phyloP scores from a whole-genome alignment of 2,888 invertebrate genomes.

The Gymnoscelis rufifasciata region DNA sequence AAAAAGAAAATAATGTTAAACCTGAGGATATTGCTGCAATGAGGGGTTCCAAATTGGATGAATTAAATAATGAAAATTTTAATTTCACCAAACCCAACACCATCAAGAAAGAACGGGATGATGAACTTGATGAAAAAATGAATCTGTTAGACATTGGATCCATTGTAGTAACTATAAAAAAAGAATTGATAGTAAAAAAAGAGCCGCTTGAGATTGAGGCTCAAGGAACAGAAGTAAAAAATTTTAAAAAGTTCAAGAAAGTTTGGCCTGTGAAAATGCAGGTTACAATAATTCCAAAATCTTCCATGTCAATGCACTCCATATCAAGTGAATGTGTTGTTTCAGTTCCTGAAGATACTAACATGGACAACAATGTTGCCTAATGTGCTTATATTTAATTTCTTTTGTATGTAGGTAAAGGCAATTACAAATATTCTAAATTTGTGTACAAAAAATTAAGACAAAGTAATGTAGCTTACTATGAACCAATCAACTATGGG shows the following conservation, averaged over 20 bases:
- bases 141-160: conserved; percentile 55
- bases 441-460: too few relatives aligned
- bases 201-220: conserved; percentile 45
- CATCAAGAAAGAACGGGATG: conserved; percentile 50
- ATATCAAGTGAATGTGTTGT: conserved; percentile 13
- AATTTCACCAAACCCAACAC: conserved; percentile 29
- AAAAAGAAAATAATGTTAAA: conserved; percentile 25
- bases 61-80: conserved; percentile 48
- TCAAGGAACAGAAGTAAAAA: conserved; percentile 38
- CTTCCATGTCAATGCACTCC: conserved; percentile 33
- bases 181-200: conserved; percentile 59
- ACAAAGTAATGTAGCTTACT: too few relatives aligned
- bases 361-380: conserved; percentile 14
- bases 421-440: neutral
- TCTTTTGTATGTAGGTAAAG: neutral
- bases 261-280: conserved; percentile 68
- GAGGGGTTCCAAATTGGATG: conserved; percentile 60
- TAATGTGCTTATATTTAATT: neutral
- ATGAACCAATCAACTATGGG: too few relatives aligned
- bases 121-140: conserved; percentile 57
- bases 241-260: conserved; percentile 72
- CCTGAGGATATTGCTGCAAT: conserved; percentile 47
- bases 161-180: conserved; percentile 52
- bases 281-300: conserved; percentile 44
- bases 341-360: conserved; percentile 13